Base-by-base conservation (phyloP, 2,113 vertebrate species). In the Natator depressus region DNA sequence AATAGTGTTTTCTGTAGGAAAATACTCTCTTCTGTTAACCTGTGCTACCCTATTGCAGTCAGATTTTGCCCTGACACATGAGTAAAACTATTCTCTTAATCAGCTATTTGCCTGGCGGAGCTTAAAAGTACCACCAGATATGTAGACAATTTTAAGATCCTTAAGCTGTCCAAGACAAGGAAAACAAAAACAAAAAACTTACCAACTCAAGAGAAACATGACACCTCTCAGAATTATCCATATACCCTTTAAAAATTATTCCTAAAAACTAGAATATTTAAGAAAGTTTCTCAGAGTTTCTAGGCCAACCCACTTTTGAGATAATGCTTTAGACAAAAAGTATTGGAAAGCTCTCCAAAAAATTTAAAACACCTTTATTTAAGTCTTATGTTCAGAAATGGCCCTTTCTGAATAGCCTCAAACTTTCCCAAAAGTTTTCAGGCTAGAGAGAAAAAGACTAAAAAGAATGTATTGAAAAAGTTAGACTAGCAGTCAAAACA, bases 111-210 rank as follows among this genome's bases (percentile, higher is more conserved):
- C 72, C 4, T 31, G 16, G 75, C 13, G 1, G 7, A 53, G 91
- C 35, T 72, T 95, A 93, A 38, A 94, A 88, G 17, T 86, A 16
- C 6, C 54, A 47, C 3, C 49, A 76, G 10, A 8, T 47, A 88
- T 25, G 22, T 20, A 62, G 38, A 57, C 46, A 92, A 84, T 80
- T 90, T 22, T 16, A 8, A 20, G 80, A 81, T n/a, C 20, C 8
- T 20, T 57, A 87, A 85, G 1, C 8, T 42, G 24, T 86, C 80
- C 14, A 9, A 72, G 89, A 4, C 29, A 94, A 82, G 3, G 1
- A 62, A n/a, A 38, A 69, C 11, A 19, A n/a, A 35, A 69, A 38
- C 12, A 53, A 2, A 53, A 31, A 85, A 4, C 57, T 82, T 8
- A 62, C 9, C 31, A 90, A 42, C 46, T 84, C 31, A 8, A 86